These are phyloP conservation scores for Dendroctonus valens DNA, from an alignment of 1,140 invertebrate species.

Conservation along the genomic window DNA sequence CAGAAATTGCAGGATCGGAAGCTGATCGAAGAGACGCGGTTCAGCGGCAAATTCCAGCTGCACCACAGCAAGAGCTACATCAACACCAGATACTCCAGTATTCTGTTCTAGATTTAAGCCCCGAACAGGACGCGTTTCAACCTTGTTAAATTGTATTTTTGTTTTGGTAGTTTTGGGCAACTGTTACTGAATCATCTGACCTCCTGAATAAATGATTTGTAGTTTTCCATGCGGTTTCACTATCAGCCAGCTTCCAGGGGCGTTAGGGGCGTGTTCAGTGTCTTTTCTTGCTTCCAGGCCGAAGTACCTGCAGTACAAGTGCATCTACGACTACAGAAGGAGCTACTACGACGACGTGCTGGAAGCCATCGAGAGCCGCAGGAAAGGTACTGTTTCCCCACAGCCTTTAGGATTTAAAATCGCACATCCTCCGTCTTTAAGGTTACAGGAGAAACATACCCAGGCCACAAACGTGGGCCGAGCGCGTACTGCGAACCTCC, in stretches of 20 bases:
- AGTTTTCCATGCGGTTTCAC: no score
- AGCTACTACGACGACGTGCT: constrained; percentile 83
- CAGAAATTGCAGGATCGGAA: constrained; percentile 38
- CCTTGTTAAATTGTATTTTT: no score
- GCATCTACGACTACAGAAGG: constrained; percentile 76
- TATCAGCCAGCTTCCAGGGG: no score
- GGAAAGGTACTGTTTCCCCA: constrained; percentile 54
- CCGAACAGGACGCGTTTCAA: no score
- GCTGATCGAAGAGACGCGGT: constrained; percentile 42
- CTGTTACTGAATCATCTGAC: no score
- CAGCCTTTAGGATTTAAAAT: background rate
- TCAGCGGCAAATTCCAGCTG: constrained; percentile 43
- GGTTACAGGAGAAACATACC: constrained; percentile 61
- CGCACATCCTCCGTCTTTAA: background rate
- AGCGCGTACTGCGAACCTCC: constrained; percentile 71
- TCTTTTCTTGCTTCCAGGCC: constrained; percentile 57
- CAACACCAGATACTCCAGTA: constrained; percentile 39
- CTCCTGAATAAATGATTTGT: no score
- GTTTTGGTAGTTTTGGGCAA: no score
- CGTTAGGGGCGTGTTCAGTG: no score
- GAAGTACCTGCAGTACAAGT: constrained; percentile 73
- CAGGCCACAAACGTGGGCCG: constrained; percentile 75
- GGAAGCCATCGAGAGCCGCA: constrained; percentile 71
- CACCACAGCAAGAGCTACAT: constrained; percentile 47
- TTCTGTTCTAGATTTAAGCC: constrained; percentile 7